These are phyloP conservation scores for Cavia porcellus DNA, from an alignment of 2,113 vertebrate species.

Conservation along the genomic window DNA sequence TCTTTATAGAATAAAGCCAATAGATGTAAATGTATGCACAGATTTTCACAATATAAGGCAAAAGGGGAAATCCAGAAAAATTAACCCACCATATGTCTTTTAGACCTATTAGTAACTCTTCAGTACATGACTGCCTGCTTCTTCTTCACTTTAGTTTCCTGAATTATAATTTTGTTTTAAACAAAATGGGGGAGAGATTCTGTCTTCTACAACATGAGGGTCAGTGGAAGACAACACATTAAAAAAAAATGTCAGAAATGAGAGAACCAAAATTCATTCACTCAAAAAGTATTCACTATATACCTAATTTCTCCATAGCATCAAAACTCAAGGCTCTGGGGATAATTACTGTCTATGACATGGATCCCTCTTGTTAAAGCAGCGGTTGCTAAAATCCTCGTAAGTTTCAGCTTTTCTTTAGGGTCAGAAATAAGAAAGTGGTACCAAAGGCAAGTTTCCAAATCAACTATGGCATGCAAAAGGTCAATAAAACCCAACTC, in stretches of 20 bases:
- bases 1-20: neutral
- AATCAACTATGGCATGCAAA: neutral
- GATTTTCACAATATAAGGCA: neutral
- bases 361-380: neutral
- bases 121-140: neutral
- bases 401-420: neutral
- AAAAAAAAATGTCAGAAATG: neutral
- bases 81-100: neutral
- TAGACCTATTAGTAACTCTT: neutral
- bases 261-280: neutral
- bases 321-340: neutral
- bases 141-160: neutral
- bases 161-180: neutral
- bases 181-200: neutral
- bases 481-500: constrained; percentile 22
- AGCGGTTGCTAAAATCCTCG: constrained; percentile 11
- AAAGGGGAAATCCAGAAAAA: neutral
- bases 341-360: neutral
- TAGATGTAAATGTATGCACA: neutral
- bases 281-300: neutral
- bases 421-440: constrained; percentile 31
- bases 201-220: neutral
- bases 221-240: neutral
- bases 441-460: constrained; percentile 56
- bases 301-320: neutral